These are phyloP conservation scores for Rhorus exstirpatorius DNA, from an alignment of 2,888 invertebrate genomes.

Conservation along the genomic window DNA sequence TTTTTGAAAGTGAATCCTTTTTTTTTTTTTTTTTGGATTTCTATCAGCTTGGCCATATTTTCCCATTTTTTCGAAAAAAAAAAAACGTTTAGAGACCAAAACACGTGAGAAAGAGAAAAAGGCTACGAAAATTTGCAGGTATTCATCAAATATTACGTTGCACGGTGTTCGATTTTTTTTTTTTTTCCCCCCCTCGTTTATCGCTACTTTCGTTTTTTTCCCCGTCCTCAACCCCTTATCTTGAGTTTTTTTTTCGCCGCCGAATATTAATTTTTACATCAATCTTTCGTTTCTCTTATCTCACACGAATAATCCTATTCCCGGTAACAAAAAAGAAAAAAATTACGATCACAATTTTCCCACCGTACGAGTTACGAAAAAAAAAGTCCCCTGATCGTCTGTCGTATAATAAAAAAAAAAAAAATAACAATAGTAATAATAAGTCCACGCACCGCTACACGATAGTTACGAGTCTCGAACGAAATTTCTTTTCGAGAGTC, in stretches of 20 bases:
- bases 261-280: slow-evolving; percentile 58
- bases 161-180: slow-evolving; percentile 80
- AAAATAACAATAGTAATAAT: neutral
- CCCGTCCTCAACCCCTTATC: slow-evolving; percentile 63
- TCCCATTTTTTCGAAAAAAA: slow-evolving; percentile 35
- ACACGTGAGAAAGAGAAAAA: slow-evolving; percentile 46
- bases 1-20: slow-evolving; percentile 53
- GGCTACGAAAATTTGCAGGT: slow-evolving; percentile 66
- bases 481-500: too few species aligned
- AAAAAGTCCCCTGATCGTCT: too few species aligned
- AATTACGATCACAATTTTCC: slow-evolving; percentile 26
- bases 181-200: slow-evolving; percentile 1
- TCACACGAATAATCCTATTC: slow-evolving; percentile 54
- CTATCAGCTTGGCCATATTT: slow-evolving; percentile 60
- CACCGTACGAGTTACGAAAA: neutral
- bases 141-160: slow-evolving; percentile 77
- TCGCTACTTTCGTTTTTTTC: slow-evolving; percentile 55
- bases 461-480: too few species aligned
- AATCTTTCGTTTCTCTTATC: slow-evolving; percentile 58
- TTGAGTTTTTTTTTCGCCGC: slow-evolving; percentile 58
- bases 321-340: slow-evolving; percentile 59
- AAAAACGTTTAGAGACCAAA: slow-evolving; percentile 34
- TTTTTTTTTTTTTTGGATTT: slow-evolving; percentile 34
- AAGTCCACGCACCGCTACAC: too few species aligned
- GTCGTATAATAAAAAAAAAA: slow-evolving; percentile 5